phyloP scores from a whole-genome alignment of 2,113 vertebrate genomes.

The Stomatorhinus ivindoensis region DNA sequence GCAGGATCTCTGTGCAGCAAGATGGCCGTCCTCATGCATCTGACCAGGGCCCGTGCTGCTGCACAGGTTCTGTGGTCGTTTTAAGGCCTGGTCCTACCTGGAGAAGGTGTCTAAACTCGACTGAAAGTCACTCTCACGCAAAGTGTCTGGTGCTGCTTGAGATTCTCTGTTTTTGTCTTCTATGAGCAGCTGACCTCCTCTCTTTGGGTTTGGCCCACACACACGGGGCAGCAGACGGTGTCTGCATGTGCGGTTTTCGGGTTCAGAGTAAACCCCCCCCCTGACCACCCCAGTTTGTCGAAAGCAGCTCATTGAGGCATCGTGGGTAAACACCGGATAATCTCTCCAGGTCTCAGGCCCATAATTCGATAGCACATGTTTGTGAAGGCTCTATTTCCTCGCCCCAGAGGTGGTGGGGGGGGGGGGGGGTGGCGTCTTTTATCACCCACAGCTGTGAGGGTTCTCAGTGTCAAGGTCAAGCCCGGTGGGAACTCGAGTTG shows the following conservation, averaged over 20 bases:
- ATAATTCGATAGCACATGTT: constrained; percentile 3
- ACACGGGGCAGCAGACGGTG: neutral
- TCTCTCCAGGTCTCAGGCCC: neutral
- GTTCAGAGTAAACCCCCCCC: neutral
- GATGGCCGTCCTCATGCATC: too few species aligned
- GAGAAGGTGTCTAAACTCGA: neutral
- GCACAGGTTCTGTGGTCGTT: neutral
- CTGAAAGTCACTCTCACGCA: neutral
- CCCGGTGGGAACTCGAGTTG: neutral
- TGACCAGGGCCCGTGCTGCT: neutral
- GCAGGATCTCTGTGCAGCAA: neutral
- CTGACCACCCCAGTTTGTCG: neutral
- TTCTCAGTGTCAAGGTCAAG: neutral
- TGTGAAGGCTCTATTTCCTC: neutral
- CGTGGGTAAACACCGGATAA: constrained; percentile 9
- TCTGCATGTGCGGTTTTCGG: neutral
- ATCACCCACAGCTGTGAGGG: neutral
- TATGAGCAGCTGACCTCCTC: neutral
- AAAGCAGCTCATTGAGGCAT: neutral
- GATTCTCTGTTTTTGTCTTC: neutral
- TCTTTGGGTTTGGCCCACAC: neutral
- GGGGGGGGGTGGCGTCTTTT: too few species aligned
- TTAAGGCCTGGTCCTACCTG: neutral
- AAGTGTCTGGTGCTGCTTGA: neutral
- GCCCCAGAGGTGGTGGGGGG: neutral